Conservation (phyloP, 1,140 invertebrate genomes). For the Amyelois transitella region DNA sequence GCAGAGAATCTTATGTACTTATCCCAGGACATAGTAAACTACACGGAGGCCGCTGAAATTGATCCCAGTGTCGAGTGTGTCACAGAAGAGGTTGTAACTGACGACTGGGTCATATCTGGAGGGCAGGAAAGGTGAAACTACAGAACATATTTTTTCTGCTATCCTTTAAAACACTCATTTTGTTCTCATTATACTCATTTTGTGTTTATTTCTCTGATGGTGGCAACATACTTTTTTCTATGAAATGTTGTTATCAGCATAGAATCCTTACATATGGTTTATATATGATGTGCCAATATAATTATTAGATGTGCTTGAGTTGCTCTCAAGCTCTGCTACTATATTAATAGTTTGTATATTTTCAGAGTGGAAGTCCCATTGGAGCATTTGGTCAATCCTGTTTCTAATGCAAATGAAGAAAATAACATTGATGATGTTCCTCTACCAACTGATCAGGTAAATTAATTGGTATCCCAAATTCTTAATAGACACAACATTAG, state of each 20-base stretch:
- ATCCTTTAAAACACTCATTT: no score
- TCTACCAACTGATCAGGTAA: constrained; percentile 82
- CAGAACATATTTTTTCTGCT: constrained; percentile 7
- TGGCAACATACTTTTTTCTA: neutral
- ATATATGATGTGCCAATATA: no score
- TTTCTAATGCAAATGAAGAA: constrained; percentile 76
- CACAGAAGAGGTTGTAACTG: constrained; percentile 85
- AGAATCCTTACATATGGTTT: no score
- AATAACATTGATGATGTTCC: constrained; percentile 85
- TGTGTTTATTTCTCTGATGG: neutral
- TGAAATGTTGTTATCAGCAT: no score
- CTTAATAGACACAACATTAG: no score
- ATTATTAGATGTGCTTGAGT: no score
- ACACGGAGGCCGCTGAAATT: constrained; percentile 56
- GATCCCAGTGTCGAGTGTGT: constrained; percentile 79
- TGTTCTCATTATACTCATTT: neutral
- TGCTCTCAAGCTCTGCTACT: no score
- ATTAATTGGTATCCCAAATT: constrained; percentile 7
- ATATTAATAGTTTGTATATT: constrained; percentile 3
- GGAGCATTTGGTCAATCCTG: constrained; percentile 75
- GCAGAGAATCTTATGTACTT: constrained; percentile 78
- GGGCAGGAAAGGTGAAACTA: constrained; percentile 79
- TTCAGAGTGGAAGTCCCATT: constrained; percentile 79
- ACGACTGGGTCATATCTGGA: constrained; percentile 83
- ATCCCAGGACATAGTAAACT: constrained; percentile 74